Evolutionary conservation across 2,888 invertebrate genomes (phyloP).

Genomic region (Drosophila pseudotakahashii): DNA sequence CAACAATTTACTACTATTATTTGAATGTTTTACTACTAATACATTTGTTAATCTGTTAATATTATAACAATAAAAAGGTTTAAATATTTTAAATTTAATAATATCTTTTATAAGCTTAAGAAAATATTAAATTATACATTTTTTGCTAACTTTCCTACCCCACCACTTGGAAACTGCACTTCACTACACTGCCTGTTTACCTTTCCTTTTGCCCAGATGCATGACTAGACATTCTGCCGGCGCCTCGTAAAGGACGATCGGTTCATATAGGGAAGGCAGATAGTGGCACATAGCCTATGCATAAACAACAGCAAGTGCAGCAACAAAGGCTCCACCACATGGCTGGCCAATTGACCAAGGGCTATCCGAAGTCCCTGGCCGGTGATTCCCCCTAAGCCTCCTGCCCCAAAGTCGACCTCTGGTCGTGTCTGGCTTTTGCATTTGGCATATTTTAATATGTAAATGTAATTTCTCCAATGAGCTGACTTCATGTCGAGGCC

Average conservation of each 20-base stretch:
- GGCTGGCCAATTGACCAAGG: conserved; percentile 69
- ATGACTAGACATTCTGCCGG: conserved; percentile 65
- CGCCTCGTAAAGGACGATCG: conserved; percentile 51
- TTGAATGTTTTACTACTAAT: no score
- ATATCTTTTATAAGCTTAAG: no score
- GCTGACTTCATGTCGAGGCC: conserved; percentile 46
- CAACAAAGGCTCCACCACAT: conserved; percentile 62
- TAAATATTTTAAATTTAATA: no score
- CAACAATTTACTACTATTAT: no score
- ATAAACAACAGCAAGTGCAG: conserved; percentile 58
- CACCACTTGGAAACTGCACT: conserved; percentile 21
- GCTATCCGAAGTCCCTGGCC: conserved; percentile 42
- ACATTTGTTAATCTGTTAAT: no score
- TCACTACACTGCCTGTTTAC: conserved; percentile 28
- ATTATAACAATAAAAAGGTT: no score
- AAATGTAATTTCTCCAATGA: conserved; percentile 80
- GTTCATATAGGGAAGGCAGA: conserved; percentile 26
- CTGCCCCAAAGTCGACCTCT: conserved; percentile 16
- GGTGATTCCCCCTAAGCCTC: conserved; percentile 8
- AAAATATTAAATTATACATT: not conserved
- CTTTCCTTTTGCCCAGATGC: conserved; percentile 43
- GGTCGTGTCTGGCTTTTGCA: conserved; percentile 43
- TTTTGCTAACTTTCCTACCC: conserved; percentile 23
- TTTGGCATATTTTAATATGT: conserved; percentile 79
- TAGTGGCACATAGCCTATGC: conserved; percentile 59